Conservation (phyloP, 92 coral and sea anemone genomes). For the Bergia sp. region DNA sequence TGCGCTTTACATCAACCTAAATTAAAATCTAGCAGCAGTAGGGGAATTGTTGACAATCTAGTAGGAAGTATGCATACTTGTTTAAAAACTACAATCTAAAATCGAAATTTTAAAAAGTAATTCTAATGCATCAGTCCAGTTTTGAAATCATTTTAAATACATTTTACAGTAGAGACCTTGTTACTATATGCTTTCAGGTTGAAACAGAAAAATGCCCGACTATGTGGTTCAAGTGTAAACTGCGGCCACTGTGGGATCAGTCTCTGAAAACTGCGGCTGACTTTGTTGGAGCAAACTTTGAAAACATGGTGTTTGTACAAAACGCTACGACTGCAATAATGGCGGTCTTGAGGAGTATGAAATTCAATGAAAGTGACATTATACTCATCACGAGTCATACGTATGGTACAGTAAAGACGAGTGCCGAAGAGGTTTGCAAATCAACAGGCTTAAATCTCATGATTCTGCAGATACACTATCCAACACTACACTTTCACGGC, state of each 20-base stretch:
- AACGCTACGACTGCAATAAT: constrained; percentile 71
- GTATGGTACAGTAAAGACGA: constrained; percentile 68
- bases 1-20: no score
- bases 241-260: constrained; percentile 49
- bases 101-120: no score
- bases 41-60: no score
- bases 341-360: constrained; percentile 60
- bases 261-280: constrained; percentile 13
- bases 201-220: constrained; percentile 60
- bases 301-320: constrained; percentile 69
- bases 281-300: constrained; percentile 19
- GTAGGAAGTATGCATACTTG: no score
- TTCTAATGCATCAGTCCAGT: no score
- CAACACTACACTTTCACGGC: constrained; percentile 63
- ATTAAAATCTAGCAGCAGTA: no score
- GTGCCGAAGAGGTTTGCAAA: constrained; percentile 67
- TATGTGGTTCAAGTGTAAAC: constrained; percentile 54
- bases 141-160: no score
- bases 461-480: constrained; percentile 68
- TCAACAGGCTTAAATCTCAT: constrained; percentile 60
- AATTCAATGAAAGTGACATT: constrained; percentile 64
- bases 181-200: constrained; percentile 15
- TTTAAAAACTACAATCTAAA: no score
- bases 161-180: neutral
- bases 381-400: constrained; percentile 72